phyloP scores from a whole-genome alignment of 1,140 invertebrate genomes.

The Drosophila nasuta region DNA sequence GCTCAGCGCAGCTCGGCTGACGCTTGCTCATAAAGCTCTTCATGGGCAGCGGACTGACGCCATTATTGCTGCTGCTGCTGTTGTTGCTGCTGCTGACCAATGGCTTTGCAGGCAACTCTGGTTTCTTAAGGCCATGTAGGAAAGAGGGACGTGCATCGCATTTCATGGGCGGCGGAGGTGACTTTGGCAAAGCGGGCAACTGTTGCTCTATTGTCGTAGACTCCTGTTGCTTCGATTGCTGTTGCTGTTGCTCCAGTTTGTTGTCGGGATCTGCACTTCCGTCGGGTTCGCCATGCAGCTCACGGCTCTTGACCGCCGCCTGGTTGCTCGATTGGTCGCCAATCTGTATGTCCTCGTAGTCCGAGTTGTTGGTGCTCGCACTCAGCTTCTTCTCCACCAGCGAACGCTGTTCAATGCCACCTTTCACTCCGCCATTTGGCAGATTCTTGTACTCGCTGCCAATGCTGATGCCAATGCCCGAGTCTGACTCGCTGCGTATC shows the following conservation, averaged over 20 bases:
- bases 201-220: constrained; percentile 35
- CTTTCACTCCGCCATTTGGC: constrained; percentile 27
- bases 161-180: constrained; percentile 85
- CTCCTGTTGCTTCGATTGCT: constrained; percentile 26
- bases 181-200: constrained; percentile 88
- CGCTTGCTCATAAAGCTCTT: constrained; percentile 70
- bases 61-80: constrained; percentile 16
- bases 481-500: constrained; percentile 84
- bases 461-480: constrained; percentile 82
- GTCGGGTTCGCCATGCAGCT: constrained; percentile 92
- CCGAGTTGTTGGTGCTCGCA: constrained; percentile 82
- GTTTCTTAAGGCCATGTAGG: constrained; percentile 89
- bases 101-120: constrained; percentile 88
- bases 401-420: constrained; percentile 42
- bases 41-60: constrained; percentile 35
- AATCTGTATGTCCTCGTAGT: constrained; percentile 84
- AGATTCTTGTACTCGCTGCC: constrained; percentile 80
- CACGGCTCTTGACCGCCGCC: constrained; percentile 87
- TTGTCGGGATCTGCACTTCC: constrained; percentile 92
- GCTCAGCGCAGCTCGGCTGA: constrained; percentile 73
- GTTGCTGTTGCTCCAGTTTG: constrained; percentile 72
- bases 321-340: constrained; percentile 66
- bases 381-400: constrained; percentile 76
- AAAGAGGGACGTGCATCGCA: constrained; percentile 89
- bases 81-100: constrained; percentile 57